Percentiles rank a stretch among this genome's conserved stretches.
phyloP scores from a whole-genome alignment of 2,113 vertebrate species.

The Anhinga anhinga region DNA sequence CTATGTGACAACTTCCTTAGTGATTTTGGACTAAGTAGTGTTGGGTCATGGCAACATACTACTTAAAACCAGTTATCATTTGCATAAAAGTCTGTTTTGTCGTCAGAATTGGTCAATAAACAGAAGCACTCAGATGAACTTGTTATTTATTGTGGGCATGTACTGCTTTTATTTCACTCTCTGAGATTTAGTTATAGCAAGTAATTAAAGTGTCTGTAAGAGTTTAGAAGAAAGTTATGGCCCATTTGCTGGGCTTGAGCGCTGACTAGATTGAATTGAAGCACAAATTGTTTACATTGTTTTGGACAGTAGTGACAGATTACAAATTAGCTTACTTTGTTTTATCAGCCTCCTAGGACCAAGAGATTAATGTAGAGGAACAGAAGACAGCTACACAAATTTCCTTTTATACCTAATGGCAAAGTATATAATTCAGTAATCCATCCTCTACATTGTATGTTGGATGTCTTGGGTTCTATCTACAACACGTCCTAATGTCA shows the following conservation, averaged over 20 bases:
- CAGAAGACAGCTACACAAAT: not conserved
- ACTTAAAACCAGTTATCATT: not conserved
- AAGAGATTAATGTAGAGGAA: not conserved
- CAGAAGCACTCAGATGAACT: not conserved
- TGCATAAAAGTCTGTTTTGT: not conserved
- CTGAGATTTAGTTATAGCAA: not conserved
- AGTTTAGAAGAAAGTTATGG: not conserved
- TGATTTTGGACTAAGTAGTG: not conserved
- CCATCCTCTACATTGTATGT: not conserved
- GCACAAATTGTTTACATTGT: not conserved
- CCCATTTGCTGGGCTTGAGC: not conserved
- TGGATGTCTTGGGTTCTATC: not conserved
- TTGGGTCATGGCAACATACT: not conserved
- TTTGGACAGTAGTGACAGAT: not conserved
- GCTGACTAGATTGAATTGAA: not conserved
- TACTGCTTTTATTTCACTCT: not conserved
- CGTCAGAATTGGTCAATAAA: not conserved
- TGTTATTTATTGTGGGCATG: not conserved
- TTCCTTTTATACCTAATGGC: not conserved
- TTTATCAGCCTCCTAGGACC: not conserved
- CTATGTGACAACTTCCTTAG: not conserved
- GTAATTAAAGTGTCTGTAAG: not conserved
- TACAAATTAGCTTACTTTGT: not conserved
- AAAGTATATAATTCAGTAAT: not conserved
- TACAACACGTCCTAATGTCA: not conserved